These are phyloP conservation scores for Mamestra configurata DNA, from an alignment of 1,140 invertebrate genomes.

Conservation along the genomic window DNA sequence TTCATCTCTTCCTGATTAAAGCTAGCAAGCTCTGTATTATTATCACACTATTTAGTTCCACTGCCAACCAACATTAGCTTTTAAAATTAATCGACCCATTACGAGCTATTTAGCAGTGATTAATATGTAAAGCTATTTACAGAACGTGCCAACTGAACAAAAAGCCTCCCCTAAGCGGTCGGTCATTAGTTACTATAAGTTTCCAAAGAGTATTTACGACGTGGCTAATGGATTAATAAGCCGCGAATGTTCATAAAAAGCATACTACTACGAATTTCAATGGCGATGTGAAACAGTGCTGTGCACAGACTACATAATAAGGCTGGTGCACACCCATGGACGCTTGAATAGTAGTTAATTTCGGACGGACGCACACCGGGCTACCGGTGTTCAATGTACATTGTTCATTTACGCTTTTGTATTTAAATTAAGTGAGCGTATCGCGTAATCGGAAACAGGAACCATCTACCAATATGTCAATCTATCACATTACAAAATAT, in stretches of 20 bases:
- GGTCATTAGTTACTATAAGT: neutral
- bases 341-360: conserved; percentile 48
- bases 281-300: conserved; percentile 8
- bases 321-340: conserved; percentile 1
- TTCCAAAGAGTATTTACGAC: conserved; percentile 4
- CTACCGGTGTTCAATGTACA: conserved; percentile 67
- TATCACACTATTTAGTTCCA: too few relatives aligned
- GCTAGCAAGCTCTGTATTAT: too few relatives aligned
- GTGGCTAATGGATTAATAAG: conserved; percentile 34
- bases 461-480: conserved; percentile 65
- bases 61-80: neutral
- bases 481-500: conserved; percentile 46
- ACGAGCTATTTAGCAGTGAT: neutral
- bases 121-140: conserved; percentile 1
- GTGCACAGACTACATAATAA: conserved; percentile 52
- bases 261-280: conserved; percentile 22
- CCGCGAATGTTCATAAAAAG: conserved; percentile 36
- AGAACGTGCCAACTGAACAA: neutral
- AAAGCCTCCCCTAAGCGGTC: neutral
- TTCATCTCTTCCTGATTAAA: too few relatives aligned
- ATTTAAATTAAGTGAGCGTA: conserved; percentile 76
- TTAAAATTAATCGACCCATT: neutral
- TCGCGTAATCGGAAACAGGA: conserved; percentile 78
- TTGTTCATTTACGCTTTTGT: conserved; percentile 68
- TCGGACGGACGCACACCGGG: conserved; percentile 59